Base-by-base conservation (phyloP, 2,113 vertebrate genomes). In the Puntigrus tetrazona region DNA sequence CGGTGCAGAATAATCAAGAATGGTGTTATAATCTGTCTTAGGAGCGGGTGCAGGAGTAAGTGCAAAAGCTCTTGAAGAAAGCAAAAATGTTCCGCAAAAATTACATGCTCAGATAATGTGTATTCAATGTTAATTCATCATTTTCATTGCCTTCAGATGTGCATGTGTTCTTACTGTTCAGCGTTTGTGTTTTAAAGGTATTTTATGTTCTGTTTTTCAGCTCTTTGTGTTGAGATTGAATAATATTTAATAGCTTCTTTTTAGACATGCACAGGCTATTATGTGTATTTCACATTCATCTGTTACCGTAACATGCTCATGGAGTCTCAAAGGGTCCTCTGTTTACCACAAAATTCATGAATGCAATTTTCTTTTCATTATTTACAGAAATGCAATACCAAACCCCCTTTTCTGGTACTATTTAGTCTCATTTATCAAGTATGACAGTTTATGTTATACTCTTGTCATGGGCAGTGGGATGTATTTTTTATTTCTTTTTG, bases 361-460 rank as follows among this genome's bases (percentile, higher is more conserved):
- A 81, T 81, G 59, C 61, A 67, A 43, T 65, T 47, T 50, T 67
- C 43, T 81, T 67, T 81, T 69, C 61, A 81, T 81, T 69, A 81
- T 52, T 69, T 80, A 65, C 59, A 67, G 38, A 80, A 80, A 22
- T 65, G 38, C 59, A 34, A 45, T 80, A 65, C 59, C n/a, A 81
- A 65, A 29, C 27, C 38, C 16, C 18, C 5, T 65, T 43, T 65
- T 38, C n/a, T 45, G 14, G 34, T 80, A 6, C 7, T 29, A 65
- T 80, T 80, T 80, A 45, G n/a, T 65, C 57, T 45, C 55, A 80
- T 80, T 80, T 45, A 80, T 81, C 61, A 81, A 81, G 52, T 43
- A 69, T 69, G 63, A 81, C 43, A 41, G 31, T 36, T 81, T 70
- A 65, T 80, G 29, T 38, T 70, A 70, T 22, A 70, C 31, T 50